These are phyloP conservation scores for Callorhinus ursinus DNA, from an alignment of 2,113 vertebrate species.

Conservation along the genomic window DNA sequence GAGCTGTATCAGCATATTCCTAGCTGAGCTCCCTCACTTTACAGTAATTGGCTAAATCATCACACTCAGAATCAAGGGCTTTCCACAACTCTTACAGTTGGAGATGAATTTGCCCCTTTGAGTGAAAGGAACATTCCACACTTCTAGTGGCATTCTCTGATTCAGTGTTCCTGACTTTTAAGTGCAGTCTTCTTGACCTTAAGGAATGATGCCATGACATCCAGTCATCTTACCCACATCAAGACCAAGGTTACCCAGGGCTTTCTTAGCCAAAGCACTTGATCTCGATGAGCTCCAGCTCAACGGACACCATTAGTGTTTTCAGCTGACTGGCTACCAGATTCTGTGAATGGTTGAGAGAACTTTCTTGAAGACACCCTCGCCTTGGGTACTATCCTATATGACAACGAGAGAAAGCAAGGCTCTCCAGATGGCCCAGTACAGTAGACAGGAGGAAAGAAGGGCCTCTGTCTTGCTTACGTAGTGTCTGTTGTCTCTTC, in stretches of 20 bases:
- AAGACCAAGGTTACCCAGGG: neutral
- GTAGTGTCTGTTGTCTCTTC: neutral
- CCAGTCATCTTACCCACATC: neutral
- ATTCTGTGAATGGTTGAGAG: neutral
- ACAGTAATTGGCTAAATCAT: conserved; percentile 15
- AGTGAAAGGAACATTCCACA: neutral
- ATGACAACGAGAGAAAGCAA: neutral
- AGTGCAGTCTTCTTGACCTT: neutral
- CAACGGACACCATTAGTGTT: neutral
- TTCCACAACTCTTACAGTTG: neutral
- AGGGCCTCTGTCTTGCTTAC: neutral
- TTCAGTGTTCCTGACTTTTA: neutral
- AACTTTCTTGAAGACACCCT: neutral
- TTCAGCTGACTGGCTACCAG: neutral
- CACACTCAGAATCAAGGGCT: neutral
- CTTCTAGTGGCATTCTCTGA: neutral
- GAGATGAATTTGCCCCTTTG: neutral
- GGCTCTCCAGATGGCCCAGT: neutral
- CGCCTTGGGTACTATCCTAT: neutral
- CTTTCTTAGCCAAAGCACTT: neutral
- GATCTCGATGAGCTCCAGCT: neutral
- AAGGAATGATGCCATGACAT: neutral
- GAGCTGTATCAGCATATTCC: neutral
- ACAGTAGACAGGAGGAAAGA: neutral
- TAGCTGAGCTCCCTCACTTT: neutral